Evolutionary conservation across 2,888 invertebrate species (phyloP).

Genomic region (Nemapogon koenigi): DNA sequence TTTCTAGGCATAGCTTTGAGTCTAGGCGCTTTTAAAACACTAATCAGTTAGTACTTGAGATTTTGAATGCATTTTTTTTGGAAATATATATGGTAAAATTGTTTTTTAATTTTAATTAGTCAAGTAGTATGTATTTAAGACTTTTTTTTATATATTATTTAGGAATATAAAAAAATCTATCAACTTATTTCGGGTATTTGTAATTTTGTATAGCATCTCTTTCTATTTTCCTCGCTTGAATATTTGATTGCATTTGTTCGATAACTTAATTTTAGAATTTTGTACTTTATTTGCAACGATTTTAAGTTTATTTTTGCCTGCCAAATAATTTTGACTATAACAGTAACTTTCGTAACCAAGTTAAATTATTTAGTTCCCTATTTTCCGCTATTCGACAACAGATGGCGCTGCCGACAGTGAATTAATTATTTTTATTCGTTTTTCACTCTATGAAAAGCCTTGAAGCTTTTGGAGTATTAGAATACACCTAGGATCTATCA

Average conservation of each 20-base stretch:
- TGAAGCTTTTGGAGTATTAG: too few species aligned
- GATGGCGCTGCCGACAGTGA: slow-evolving; percentile 16
- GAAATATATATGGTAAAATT: not conserved
- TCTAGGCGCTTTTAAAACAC: not conserved
- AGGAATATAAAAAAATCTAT: too few species aligned
- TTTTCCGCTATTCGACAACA: slow-evolving; percentile 17
- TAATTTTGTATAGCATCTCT: too few species aligned
- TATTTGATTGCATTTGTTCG: slow-evolving; percentile 5
- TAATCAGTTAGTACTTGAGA: not conserved
- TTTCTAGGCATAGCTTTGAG: not conserved
- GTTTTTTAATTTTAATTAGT: not conserved
- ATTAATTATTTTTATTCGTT: slow-evolving; percentile 7
- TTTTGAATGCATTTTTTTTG: not conserved
- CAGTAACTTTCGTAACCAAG: slow-evolving; percentile 2
- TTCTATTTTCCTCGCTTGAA: not conserved
- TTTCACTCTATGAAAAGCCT: too few species aligned
- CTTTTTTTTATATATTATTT: too few species aligned
- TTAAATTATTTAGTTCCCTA: not conserved
- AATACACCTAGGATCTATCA: too few species aligned
- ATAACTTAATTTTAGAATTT: not conserved
- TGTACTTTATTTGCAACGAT: not conserved
- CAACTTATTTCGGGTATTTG: too few species aligned
- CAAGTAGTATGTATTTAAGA: too few species aligned
- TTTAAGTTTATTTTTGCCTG: not conserved
- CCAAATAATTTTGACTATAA: not conserved